A percentile compares a stretch with the other conserved stretches of the same genome.
phyloP scores from a whole-genome alignment of 64 coral and sea anemone species.

The Pachyseris speciosa region DNA sequence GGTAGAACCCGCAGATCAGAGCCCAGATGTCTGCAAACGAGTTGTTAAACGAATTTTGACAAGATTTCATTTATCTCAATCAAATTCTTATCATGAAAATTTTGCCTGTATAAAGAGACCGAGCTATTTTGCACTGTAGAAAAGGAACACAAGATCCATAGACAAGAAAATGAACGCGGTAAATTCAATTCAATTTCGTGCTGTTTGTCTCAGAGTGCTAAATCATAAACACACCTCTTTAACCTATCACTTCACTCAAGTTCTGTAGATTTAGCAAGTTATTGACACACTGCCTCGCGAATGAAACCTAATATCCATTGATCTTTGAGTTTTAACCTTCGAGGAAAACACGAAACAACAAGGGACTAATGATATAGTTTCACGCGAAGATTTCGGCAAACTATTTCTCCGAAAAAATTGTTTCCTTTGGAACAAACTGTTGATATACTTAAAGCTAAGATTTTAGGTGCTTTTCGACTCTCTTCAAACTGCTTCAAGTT shows the following conservation, averaged over 20 bases:
- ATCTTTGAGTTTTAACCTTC: neutral
- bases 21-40: neutral
- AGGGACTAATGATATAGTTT: neutral
- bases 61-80: slow-evolving; percentile 18
- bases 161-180: too few relatives aligned
- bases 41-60: neutral
- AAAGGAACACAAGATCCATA: too few relatives aligned
- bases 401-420: too few relatives aligned
- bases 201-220: too few relatives aligned
- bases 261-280: neutral
- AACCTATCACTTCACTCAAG: neutral
- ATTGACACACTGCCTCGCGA: neutral
- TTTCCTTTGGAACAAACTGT: too few relatives aligned
- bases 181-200: too few relatives aligned
- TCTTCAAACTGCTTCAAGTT: neutral
- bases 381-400: too few relatives aligned
- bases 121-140: neutral
- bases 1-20: neutral
- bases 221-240: neutral
- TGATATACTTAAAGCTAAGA: neutral
- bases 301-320: neutral
- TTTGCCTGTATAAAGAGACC: neutral
- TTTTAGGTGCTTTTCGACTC: neutral
- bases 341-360: too few relatives aligned
- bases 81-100: slow-evolving; percentile 11